phyloP scores from a whole-genome alignment of 2,113 vertebrate genomes.

The Oenanthe oenanthe region DNA sequence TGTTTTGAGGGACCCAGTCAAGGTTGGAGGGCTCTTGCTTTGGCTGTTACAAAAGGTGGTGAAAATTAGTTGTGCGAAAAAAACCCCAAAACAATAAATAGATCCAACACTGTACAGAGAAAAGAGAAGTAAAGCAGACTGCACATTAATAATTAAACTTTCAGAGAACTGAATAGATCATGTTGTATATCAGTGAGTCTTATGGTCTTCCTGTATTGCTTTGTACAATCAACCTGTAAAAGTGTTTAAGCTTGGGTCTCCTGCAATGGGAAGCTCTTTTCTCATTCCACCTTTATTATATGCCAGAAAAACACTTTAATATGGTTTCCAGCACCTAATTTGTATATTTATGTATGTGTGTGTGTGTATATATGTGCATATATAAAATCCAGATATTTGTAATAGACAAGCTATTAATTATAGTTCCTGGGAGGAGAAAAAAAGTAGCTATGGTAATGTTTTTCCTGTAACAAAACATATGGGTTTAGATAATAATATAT shows the following conservation, averaged over 20 bases:
- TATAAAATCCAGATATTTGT: not conserved
- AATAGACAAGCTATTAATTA: not conserved
- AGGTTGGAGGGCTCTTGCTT: not conserved
- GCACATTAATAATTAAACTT: not conserved
- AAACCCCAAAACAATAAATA: not conserved
- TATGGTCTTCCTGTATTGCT: not conserved
- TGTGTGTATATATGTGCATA: not conserved
- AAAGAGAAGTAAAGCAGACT: not conserved
- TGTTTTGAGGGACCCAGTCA: not conserved
- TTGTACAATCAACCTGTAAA: not conserved
- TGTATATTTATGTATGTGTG: not conserved
- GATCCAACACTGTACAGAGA: not conserved
- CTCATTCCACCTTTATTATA: not conserved
- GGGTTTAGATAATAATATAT: constrained; percentile 5
- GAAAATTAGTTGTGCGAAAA: not conserved
- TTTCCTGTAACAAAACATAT: not conserved
- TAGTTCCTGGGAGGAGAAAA: not conserved
- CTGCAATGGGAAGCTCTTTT: not conserved
- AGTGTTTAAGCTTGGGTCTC: not conserved
- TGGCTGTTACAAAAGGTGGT: not conserved
- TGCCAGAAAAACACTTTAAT: not conserved
- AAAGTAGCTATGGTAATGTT: not conserved
- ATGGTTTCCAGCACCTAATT: not conserved
- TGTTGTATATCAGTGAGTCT: not conserved
- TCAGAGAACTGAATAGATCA: not conserved